A percentile compares a stretch with the other conserved stretches of the same genome.
These are phyloP conservation scores for Paracanthobrama guichenoti DNA, from an alignment of 2,113 vertebrate genomes.

Conservation along the genomic window DNA sequence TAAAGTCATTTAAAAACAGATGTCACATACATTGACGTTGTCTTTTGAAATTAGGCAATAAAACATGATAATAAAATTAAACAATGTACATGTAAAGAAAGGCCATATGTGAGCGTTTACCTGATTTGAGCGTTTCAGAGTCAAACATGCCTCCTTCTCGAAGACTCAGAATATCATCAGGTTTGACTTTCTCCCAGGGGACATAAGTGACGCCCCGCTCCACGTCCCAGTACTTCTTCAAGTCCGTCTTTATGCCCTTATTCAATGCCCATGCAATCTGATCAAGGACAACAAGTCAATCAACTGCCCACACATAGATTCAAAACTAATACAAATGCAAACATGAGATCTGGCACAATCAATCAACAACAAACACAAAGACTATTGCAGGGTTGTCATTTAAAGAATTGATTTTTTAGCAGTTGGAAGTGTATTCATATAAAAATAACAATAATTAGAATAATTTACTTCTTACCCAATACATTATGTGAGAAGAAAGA, in stretches of 20 bases:
- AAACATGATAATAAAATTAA: neutral
- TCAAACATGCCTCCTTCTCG: conserved; percentile 94
- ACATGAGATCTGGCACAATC: neutral
- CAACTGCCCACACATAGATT: neutral
- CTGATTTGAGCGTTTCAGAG: conserved; percentile 87
- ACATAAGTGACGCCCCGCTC: conserved; percentile 94
- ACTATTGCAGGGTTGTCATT: too few species aligned
- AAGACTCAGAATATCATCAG: conserved; percentile 87
- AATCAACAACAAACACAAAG: neutral
- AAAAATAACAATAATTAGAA: neutral
- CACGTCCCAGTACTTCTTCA: conserved; percentile 97
- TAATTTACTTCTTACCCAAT: neutral
- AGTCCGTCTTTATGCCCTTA: conserved; percentile 93
- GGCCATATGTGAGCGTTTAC: conserved; percentile 69
- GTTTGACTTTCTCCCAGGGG: conserved; percentile 94
- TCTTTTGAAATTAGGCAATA: neutral
- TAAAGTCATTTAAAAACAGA: neutral
- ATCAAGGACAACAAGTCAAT: conserved; percentile 18
- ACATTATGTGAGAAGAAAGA: neutral
- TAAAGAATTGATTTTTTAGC: too few species aligned
- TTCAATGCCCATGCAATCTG: conserved; percentile 99
- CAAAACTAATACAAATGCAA: neutral
- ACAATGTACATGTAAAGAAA: neutral
- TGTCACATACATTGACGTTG: neutral
- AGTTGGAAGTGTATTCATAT: neutral